These are phyloP conservation scores for Leucosticte australis DNA, from an alignment of 2,113 vertebrate genomes.

Conservation along the genomic window DNA sequence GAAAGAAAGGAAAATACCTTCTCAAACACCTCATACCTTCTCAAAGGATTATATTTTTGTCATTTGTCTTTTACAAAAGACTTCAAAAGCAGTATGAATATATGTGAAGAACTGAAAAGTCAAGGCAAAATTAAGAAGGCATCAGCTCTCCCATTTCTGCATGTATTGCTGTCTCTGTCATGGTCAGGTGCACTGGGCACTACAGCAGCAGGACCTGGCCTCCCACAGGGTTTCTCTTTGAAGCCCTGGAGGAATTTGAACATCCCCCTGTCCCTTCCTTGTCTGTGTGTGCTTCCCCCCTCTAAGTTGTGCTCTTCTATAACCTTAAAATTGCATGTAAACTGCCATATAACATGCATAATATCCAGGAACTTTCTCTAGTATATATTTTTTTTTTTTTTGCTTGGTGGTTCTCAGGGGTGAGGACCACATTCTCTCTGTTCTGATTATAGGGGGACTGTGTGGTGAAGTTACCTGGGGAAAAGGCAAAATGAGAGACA, in stretches of 20 bases:
- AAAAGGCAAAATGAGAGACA: not conserved
- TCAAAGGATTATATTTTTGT: not conserved
- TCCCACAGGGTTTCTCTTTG: not conserved
- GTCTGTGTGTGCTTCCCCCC: not conserved
- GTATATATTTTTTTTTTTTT: not conserved
- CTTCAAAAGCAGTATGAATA: not conserved
- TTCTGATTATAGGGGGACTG: not conserved
- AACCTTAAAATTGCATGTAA: not conserved
- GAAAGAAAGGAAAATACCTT: not conserved
- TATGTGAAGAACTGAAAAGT: not conserved
- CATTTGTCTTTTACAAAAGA: not conserved
- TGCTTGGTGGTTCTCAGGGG: not conserved
- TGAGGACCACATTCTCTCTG: not conserved
- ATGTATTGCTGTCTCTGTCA: rapidly evolving
- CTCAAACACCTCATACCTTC: not conserved
- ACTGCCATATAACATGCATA: not conserved
- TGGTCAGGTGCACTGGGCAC: not conserved
- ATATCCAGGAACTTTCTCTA: not conserved
- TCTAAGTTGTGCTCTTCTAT: not conserved
- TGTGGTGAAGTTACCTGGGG: not conserved
- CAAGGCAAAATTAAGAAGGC: not conserved
- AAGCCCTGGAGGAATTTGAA: not conserved
- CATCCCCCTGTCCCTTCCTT: not conserved
- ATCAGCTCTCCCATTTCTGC: not conserved
- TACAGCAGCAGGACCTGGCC: rapidly evolving